A percentile compares a stretch with the other conserved stretches of the same genome.
phyloP scores from a whole-genome alignment of 2,113 vertebrate species.

The Leiothrix lutea region DNA sequence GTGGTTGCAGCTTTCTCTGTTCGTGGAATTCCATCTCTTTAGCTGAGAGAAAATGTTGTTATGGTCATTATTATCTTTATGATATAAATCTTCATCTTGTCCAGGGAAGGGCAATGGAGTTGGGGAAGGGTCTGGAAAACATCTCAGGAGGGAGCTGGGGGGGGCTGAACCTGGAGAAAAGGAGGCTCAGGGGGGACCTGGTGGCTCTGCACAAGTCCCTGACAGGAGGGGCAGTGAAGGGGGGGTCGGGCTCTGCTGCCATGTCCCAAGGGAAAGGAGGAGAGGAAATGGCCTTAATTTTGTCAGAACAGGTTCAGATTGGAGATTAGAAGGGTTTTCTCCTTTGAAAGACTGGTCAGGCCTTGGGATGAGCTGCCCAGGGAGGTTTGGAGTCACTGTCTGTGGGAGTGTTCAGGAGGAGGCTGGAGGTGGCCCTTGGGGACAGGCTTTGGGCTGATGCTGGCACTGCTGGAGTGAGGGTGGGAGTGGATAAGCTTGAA shows the following conservation, averaged over 20 bases:
- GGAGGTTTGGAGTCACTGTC: neutral
- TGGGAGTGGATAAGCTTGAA: neutral
- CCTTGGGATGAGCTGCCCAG: neutral
- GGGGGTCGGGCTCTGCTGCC: neutral
- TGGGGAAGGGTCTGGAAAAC: neutral
- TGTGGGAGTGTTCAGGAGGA: neutral
- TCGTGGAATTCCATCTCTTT: fast-evolving
- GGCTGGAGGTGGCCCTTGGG: neutral
- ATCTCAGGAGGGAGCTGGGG: neutral
- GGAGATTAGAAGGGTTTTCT: neutral
- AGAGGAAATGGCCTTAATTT: neutral
- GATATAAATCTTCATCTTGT: neutral
- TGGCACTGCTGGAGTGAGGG: neutral
- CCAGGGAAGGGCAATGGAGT: neutral
- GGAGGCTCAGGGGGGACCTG: neutral
- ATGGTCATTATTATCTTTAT: fast-evolving
- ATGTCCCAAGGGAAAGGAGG: neutral
- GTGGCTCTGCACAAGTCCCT: neutral
- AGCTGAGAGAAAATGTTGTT: fast-evolving
- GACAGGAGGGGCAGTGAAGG: neutral
- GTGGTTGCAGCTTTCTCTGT: neutral
- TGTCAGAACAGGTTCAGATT: fast-evolving
- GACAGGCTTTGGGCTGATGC: neutral
- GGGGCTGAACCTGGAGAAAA: fast-evolving
- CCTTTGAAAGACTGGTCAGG: neutral